Conservation (phyloP, 2,888 invertebrate genomes). For the Drosophila meridionalis region DNA sequence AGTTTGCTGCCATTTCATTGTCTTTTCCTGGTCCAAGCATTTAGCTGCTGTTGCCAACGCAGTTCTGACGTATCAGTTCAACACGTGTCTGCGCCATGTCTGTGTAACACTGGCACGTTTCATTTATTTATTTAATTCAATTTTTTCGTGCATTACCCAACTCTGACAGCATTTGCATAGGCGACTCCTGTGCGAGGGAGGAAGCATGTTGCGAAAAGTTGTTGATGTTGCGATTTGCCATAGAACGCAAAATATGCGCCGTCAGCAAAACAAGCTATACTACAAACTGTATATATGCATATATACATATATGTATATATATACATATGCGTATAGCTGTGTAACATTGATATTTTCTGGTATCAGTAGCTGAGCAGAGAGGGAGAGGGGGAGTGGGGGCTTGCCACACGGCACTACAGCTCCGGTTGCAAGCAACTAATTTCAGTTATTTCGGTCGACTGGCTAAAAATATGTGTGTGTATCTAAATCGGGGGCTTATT, state of each 20-base stretch:
- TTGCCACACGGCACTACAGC: slow-evolving; percentile 65
- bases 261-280: slow-evolving; percentile 49
- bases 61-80: not conserved
- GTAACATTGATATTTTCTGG: slow-evolving; percentile 1
- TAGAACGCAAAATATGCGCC: slow-evolving; percentile 40
- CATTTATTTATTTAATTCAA: not conserved
- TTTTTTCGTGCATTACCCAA: slow-evolving; percentile 39
- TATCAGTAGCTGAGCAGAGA: slow-evolving; percentile 7
- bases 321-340: not conserved
- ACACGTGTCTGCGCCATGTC: slow-evolving; percentile 64
- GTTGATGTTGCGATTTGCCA: slow-evolving; percentile 49
- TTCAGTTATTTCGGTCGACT: slow-evolving; percentile 32
- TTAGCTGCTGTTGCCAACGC: slow-evolving; percentile 27
- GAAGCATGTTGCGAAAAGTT: slow-evolving; percentile 3
- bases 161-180: slow-evolving; percentile 42
- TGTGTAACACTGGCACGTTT: slow-evolving; percentile 59
- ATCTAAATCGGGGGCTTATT: slow-evolving; percentile 9
- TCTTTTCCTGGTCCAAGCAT: not conserved
- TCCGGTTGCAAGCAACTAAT: slow-evolving; percentile 17
- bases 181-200: slow-evolving; percentile 18
- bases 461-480: slow-evolving; percentile 31
- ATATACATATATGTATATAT: slow-evolving; percentile 4
- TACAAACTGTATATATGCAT: slow-evolving; percentile 1
- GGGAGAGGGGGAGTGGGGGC: not conserved
- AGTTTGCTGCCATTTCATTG: not conserved